phyloP scores from a whole-genome alignment of 2,113 vertebrate species.

The Panthera uncia region DNA sequence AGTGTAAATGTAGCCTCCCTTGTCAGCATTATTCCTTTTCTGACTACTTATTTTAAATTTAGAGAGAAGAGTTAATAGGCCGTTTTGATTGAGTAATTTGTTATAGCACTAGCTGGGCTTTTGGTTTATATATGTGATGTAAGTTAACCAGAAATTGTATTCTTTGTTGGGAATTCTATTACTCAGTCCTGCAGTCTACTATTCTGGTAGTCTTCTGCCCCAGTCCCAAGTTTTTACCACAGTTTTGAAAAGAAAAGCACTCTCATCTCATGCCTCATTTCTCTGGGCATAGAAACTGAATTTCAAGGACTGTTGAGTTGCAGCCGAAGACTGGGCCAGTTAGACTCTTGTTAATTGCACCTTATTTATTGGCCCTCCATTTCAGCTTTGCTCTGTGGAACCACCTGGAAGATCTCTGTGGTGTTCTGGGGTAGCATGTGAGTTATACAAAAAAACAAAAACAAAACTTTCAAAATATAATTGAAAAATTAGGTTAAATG shows the following conservation, averaged over 20 bases:
- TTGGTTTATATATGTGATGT: conserved; percentile 1
- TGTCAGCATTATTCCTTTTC: background rate
- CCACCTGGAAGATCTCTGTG: background rate
- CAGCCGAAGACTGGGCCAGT: background rate
- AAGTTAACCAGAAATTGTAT: background rate
- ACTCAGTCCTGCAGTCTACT: background rate
- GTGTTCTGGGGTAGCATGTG: background rate
- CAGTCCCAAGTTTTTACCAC: background rate
- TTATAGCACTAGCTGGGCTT: conserved; percentile 4
- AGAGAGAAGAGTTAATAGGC: conserved; percentile 5
- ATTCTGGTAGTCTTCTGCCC: background rate
- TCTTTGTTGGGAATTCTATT: background rate
- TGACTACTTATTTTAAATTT: conserved; percentile 27
- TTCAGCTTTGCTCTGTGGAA: background rate
- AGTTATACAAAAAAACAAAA: background rate
- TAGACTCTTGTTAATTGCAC: background rate
- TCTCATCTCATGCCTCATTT: background rate
- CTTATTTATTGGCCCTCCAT: background rate
- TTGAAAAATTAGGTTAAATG: background rate
- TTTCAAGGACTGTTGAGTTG: background rate
- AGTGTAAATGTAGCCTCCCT: background rate
- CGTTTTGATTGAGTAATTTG: background rate
- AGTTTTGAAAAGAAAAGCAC: background rate
- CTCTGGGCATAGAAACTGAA: conserved; percentile 3
- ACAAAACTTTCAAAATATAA: background rate